Percentiles rank a stretch among this genome's conserved stretches.
These are phyloP conservation scores for Trachelipus rathkii DNA, from an alignment of 1,140 invertebrate genomes.

Conservation along the genomic window DNA sequence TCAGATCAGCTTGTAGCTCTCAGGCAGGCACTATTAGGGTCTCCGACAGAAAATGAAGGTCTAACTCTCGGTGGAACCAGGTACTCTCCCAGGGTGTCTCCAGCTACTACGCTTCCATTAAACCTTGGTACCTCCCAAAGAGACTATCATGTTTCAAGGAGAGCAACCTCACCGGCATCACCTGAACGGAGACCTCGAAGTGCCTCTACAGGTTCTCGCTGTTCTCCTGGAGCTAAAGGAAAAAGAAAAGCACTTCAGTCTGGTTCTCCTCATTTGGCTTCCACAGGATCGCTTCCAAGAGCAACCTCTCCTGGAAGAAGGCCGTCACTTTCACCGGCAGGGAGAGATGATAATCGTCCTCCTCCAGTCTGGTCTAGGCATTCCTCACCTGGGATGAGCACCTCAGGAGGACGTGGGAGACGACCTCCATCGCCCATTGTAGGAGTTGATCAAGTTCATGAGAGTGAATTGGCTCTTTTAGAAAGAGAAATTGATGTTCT, in stretches of 20 bases:
- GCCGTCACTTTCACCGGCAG: constrained; percentile 38
- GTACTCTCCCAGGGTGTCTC: constrained; percentile 34
- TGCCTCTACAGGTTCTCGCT: constrained; percentile 42
- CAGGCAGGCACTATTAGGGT: constrained; percentile 49
- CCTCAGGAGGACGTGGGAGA: constrained; percentile 28
- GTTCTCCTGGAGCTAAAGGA: constrained; percentile 36
- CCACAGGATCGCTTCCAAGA: constrained; percentile 41
- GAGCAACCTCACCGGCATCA: constrained; percentile 45
- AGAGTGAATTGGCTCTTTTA: constrained; percentile 43
- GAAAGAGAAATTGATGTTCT: constrained; percentile 51
- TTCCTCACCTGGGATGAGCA: constrained; percentile 35
- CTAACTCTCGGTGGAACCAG: constrained; percentile 35
- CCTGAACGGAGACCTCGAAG: constrained; percentile 46
- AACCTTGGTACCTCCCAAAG: constrained; percentile 24
- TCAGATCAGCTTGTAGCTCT: constrained; percentile 50
- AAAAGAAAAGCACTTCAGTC: constrained; percentile 30
- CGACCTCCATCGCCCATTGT: constrained; percentile 36
- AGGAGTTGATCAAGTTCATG: constrained; percentile 22
- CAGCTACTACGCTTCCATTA: constrained; percentile 27
- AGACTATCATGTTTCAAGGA: constrained; percentile 40
- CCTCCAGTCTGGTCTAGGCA: constrained; percentile 38
- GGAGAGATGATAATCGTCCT: constrained; percentile 32
- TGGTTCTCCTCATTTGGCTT: constrained; percentile 39
- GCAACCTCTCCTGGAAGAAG: constrained; percentile 34
- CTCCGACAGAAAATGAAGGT: constrained; percentile 42